Evolutionary conservation across 53 echinoderm and acorn worm genomes (phyloP).

Genomic region (Stichopus horrens): DNA sequence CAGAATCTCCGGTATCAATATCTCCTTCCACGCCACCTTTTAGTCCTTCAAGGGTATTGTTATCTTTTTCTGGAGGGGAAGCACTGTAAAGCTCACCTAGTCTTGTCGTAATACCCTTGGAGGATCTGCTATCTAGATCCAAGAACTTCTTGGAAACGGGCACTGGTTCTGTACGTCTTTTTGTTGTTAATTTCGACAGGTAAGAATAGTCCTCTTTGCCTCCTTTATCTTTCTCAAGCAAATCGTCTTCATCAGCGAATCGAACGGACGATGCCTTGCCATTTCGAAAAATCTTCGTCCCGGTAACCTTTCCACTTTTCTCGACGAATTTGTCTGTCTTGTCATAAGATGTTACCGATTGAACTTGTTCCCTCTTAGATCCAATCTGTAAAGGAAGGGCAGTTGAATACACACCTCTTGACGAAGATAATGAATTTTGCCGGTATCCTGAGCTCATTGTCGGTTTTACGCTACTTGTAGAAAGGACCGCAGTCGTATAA

Average conservation of each 20-base stretch:
- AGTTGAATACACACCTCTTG: background rate
- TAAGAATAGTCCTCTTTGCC: background rate
- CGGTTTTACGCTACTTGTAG: slow-evolving; percentile 21
- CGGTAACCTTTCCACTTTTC: background rate
- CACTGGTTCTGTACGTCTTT: background rate
- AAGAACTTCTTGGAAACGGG: background rate
- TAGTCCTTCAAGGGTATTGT: background rate
- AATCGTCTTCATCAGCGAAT: slow-evolving; percentile 18
- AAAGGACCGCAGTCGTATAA: slow-evolving; percentile 32
- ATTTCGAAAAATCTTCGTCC: background rate
- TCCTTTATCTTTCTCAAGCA: background rate
- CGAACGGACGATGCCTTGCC: background rate
- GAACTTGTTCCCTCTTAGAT: background rate
- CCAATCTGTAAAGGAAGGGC: background rate
- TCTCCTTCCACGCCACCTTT: slow-evolving; percentile 29
- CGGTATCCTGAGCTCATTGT: slow-evolving; percentile 40
- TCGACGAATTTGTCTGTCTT: background rate
- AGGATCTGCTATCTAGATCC: background rate
- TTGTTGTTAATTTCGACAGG: background rate
- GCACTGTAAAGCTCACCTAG: slow-evolving; percentile 4
- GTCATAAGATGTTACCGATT: background rate
- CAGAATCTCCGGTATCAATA: slow-evolving; percentile 37
- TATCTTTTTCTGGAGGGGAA: background rate
- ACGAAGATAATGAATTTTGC: background rate
- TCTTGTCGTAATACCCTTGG: slow-evolving; percentile 15